Conservation (phyloP, 2,888 invertebrate species). For the Linhomoeus sp. region DNA sequence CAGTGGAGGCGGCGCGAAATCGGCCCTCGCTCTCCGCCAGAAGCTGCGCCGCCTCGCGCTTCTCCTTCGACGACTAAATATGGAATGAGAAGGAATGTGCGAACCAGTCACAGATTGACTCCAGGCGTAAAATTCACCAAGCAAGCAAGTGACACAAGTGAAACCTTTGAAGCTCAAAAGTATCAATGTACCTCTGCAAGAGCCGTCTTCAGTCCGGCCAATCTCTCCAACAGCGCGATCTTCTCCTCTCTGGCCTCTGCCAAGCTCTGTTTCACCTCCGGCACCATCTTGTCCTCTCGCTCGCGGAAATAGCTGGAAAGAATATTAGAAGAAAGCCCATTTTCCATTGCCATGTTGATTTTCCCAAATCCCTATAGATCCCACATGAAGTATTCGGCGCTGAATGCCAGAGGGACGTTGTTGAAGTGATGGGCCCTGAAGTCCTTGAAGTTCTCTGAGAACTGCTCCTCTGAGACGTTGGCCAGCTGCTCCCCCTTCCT, state of each 20-base stretch:
- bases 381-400: conserved; percentile 72
- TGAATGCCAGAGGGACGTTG: conserved; percentile 65
- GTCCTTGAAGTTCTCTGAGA: conserved; percentile 6
- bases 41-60: too few relatives aligned
- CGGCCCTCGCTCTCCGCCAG: too few relatives aligned
- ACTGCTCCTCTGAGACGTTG: conserved; percentile 7
- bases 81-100: too few relatives aligned
- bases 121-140: too few relatives aligned
- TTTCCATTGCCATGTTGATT: neutral
- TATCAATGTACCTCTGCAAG: too few relatives aligned
- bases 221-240: neutral
- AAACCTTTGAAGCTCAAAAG: too few relatives aligned
- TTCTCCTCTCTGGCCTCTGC: neutral
- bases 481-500: conserved; percentile 9
- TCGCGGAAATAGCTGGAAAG: conserved; percentile 12
- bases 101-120: too few relatives aligned
- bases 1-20: too few relatives aligned
- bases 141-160: too few relatives aligned
- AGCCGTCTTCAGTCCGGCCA: too few relatives aligned
- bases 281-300: conserved; percentile 12
- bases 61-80: too few relatives aligned
- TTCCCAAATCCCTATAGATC: conserved; percentile 7
- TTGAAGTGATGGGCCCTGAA: conserved; percentile 6
- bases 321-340: neutral
- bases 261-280: conserved; percentile 11